These are phyloP conservation scores for Urechis unicinctus DNA, from an alignment of 2,888 invertebrate species.

Conservation along the genomic window DNA sequence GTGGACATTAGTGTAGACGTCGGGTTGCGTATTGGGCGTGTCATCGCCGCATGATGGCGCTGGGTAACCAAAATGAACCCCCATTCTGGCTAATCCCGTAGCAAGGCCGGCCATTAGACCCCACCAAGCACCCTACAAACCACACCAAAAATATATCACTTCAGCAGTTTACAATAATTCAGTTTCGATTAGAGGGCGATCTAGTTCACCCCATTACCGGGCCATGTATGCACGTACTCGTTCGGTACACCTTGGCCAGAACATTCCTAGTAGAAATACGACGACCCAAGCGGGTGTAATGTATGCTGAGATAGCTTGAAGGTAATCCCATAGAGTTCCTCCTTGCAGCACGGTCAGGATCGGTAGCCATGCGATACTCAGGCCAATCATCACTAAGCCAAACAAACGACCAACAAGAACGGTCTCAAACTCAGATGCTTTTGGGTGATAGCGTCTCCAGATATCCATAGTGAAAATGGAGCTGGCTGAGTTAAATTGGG, in stretches of 20 bases:
- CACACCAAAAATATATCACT: too few relatives aligned
- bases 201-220: too few relatives aligned
- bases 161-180: too few relatives aligned
- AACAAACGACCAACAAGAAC: conserved; percentile 36
- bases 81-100: conserved; percentile 42
- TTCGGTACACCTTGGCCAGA: conserved; percentile 29
- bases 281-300: conserved; percentile 30
- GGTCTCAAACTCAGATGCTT: conserved; percentile 19
- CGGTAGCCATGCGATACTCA: conserved; percentile 51
- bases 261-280: conserved; percentile 26
- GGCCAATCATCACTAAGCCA: conserved; percentile 41
- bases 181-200: too few relatives aligned
- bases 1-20: conserved; percentile 31
- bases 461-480: conserved; percentile 55
- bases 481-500: conserved; percentile 54
- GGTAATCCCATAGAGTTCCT: conserved; percentile 28
- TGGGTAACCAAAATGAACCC: conserved; percentile 38
- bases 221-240: conserved; percentile 17
- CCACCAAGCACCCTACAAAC: conserved; percentile 50
- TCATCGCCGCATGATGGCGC: conserved; percentile 37
- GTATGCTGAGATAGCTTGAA: conserved; percentile 26
- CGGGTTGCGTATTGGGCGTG: conserved; percentile 18
- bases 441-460: conserved; percentile 27
- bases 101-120: conserved; percentile 45
- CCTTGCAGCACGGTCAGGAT: conserved; percentile 31